Evolutionary conservation across 2,797 vertebrate species (phyloP).

Genomic region (Anguilla megastoma): DNA sequence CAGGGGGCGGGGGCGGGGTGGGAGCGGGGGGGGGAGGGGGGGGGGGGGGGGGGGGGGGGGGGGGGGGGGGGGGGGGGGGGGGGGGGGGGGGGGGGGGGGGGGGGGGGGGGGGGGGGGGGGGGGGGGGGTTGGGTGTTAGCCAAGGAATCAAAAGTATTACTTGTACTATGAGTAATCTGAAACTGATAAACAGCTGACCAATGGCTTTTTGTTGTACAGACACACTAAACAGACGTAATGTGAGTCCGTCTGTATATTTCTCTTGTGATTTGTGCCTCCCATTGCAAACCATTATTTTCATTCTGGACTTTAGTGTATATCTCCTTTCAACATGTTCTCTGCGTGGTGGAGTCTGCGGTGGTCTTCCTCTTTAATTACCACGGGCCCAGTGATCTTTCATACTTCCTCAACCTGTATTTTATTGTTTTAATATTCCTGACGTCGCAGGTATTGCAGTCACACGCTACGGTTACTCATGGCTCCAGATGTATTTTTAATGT

Average conservation of each 20-base stretch:
- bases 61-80: too few relatives aligned
- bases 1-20: too few relatives aligned
- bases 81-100: too few relatives aligned
- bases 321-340: constrained; percentile 40
- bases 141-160: neutral
- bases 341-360: constrained; percentile 29
- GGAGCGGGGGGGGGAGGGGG: too few relatives aligned
- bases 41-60: too few relatives aligned
- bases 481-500: constrained; percentile 66
- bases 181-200: neutral
- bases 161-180: neutral
- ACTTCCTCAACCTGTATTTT: constrained; percentile 51
- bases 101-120: neutral
- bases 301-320: constrained; percentile 46
- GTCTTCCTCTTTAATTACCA: constrained; percentile 46
- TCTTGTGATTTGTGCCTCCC: neutral
- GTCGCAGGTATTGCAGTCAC: constrained; percentile 50
- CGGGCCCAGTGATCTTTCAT: constrained; percentile 49
- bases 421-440: constrained; percentile 53
- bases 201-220: neutral
- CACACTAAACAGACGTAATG: neutral
- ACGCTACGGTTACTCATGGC: constrained; percentile 41
- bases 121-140: neutral
- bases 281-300: constrained; percentile 43
- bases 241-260: neutral